Conservation (phyloP, 2,888 invertebrate genomes). For the Pristionchus entomophagus region DNA sequence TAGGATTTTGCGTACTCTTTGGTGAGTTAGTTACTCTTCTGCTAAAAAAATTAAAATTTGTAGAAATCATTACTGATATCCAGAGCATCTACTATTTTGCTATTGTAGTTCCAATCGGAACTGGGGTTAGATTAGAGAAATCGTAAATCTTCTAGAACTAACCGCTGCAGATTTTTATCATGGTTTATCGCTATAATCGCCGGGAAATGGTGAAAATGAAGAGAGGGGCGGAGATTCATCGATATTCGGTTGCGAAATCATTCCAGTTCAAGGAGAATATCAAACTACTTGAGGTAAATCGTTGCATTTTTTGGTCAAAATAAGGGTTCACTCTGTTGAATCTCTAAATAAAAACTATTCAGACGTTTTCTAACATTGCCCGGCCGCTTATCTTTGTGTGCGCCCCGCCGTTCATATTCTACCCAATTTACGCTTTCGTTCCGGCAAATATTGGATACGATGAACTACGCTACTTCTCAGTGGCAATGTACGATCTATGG, state of each 20-base stretch:
- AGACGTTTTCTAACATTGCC: neutral
- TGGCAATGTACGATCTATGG: neutral
- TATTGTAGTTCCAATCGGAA: neutral
- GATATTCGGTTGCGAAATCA: neutral
- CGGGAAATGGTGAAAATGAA: neutral
- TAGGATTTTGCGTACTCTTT: neutral
- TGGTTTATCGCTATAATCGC: neutral
- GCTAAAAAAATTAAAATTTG: neutral
- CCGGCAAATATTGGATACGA: neutral
- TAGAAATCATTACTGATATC: neutral
- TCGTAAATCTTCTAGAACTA: no score
- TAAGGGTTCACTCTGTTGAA: no score
- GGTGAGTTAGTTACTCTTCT: neutral
- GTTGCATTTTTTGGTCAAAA: no score
- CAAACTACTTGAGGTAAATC: neutral
- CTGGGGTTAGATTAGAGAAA: neutral
- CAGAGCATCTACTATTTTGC: neutral
- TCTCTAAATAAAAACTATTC: no score
- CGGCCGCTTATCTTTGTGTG: neutral
- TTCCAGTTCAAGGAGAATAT: slow-evolving; percentile 20
- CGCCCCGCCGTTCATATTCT: neutral
- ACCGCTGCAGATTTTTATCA: neutral
- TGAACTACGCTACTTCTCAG: neutral
- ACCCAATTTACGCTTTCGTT: neutral
- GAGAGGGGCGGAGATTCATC: neutral